Evolutionary conservation across 2,113 vertebrate genomes (phyloP), one percentile per base, ranked within the genome.

Genomic region (Prionailurus viverrinus): DNA sequence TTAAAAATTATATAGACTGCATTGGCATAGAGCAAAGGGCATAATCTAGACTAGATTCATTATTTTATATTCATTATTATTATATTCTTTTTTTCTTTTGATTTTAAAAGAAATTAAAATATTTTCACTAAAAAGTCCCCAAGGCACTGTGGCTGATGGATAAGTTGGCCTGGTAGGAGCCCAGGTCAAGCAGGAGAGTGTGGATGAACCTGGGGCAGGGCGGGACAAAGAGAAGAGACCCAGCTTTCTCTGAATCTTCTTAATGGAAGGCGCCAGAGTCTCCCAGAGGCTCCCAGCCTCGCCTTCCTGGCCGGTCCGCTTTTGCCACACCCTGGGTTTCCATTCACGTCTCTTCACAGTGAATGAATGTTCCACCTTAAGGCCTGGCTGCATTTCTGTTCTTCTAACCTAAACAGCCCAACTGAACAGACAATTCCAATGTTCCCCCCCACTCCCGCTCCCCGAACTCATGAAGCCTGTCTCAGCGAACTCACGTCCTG

Each of bases 51-150:
- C 19, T 92, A 73, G 31, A 66, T 27, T n/a, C 41, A 33, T 33
- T 80, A 81, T 48, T 93, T 76, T 74, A 25, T 27, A 66, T 66
- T 74, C 15, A 29, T 45, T 65, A 36, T 71, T 55, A 76, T 31
- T 36, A 48, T 41, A n/a, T 39, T 89, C 15, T 68, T 31, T 74
- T n/a, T 25, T 83, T 51, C 41, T 82, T 65, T 39, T 84, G 33
- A 33, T 91, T 82, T 80, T 83, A 61, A 80, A 89, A 81, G 15
- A 85, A 89, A 74, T 80, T 48, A 93, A 95, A 86, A 80, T 66
- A n/a, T 36, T 69, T 71, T 55, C 45, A 31, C 33, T 82, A 36
- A 31, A 53, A 61, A 87, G 25, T 19, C 3, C 45, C 12, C 7
- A 27, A 85, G 71, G 16, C 27, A 7, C 31, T 65, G 16, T 45